These are phyloP conservation scores for Ivindomyrus marchei DNA, from an alignment of 2,113 vertebrate genomes.

Conservation along the genomic window DNA sequence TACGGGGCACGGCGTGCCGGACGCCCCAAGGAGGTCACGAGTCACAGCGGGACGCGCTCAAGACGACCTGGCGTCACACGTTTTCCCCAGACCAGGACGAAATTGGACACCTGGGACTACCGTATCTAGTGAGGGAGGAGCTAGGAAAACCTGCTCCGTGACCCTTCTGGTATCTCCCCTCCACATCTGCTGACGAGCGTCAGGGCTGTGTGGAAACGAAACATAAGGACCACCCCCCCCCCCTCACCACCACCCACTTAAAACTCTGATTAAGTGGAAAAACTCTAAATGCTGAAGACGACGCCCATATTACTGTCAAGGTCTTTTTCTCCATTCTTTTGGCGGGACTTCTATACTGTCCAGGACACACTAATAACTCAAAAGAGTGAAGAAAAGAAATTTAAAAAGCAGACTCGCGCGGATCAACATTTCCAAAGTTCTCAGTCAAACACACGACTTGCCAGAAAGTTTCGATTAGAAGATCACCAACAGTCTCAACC, in stretches of 20 bases:
- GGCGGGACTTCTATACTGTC: not conserved
- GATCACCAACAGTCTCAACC: not conserved
- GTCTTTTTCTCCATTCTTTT: not conserved
- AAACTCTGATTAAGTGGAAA: not conserved
- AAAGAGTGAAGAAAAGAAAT: not conserved
- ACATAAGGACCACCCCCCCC: not conserved
- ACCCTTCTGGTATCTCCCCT: slow-evolving; percentile 54
- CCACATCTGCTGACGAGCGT: slow-evolving; percentile 59
- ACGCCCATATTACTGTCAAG: not conserved
- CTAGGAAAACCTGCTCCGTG: slow-evolving; percentile 50
- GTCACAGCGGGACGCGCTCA: slow-evolving; percentile 39
- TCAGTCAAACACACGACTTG: not conserved
- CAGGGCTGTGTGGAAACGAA: slow-evolving; percentile 4
- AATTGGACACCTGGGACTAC: slow-evolving; percentile 58
- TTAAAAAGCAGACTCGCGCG: not conserved
- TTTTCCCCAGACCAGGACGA: slow-evolving; percentile 55
- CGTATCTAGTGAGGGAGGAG: slow-evolving; percentile 50
- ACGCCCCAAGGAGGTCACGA: slow-evolving; percentile 9
- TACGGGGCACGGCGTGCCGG: not conserved
- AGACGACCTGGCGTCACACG: slow-evolving; percentile 49
- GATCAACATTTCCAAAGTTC: not conserved
- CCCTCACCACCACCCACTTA: not conserved
- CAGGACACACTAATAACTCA: not conserved
- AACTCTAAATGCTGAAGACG: not conserved
- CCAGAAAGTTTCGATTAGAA: not conserved